A percentile compares a stretch with the other conserved stretches of the same genome.
phyloP scores from a whole-genome alignment of 2,797 vertebrate species.

The Pseudochromis fuscus region DNA sequence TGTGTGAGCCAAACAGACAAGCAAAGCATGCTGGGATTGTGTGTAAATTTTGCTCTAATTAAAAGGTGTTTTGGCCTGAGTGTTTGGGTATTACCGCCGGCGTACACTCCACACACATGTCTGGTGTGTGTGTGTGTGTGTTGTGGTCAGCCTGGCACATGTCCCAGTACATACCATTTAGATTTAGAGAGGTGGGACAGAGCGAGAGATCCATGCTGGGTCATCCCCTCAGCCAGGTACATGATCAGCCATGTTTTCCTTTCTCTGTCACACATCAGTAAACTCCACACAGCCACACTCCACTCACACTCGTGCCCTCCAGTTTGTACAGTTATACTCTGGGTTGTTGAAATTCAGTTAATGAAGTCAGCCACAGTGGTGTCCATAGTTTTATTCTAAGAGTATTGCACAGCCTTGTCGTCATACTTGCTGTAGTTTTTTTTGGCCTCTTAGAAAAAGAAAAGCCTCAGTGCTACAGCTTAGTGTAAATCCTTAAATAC shows the following conservation, averaged over 20 bases:
- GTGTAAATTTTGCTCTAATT: conserved; percentile 43
- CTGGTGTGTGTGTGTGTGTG: conserved; percentile 27
- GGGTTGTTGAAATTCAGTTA: conserved; percentile 1
- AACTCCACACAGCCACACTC: not conserved
- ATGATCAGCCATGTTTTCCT: not conserved
- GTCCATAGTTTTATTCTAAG: too few relatives aligned
- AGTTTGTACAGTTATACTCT: not conserved
- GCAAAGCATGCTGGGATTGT: conserved; percentile 14
- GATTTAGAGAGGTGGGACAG: conserved; percentile 20
- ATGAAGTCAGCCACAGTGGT: not conserved
- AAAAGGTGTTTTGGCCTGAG: conserved; percentile 27
- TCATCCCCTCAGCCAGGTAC: conserved; percentile 16
- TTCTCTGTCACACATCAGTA: not conserved
- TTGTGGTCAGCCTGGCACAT: conserved; percentile 12
- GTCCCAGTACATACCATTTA: conserved; percentile 14
- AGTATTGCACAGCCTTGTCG: too few relatives aligned
- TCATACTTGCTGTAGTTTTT: too few relatives aligned
- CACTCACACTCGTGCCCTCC: not conserved
- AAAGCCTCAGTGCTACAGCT: too few relatives aligned
- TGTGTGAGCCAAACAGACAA: conserved; percentile 1
- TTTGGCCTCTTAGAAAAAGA: too few relatives aligned
- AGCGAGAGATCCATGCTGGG: not conserved
- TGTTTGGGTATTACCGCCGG: conserved; percentile 11
- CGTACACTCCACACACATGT: conserved; percentile 6
- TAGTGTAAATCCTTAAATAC: too few relatives aligned